These are phyloP conservation scores for Bucco capensis DNA, from an alignment of 2,113 vertebrate genomes.

Conservation along the genomic window DNA sequence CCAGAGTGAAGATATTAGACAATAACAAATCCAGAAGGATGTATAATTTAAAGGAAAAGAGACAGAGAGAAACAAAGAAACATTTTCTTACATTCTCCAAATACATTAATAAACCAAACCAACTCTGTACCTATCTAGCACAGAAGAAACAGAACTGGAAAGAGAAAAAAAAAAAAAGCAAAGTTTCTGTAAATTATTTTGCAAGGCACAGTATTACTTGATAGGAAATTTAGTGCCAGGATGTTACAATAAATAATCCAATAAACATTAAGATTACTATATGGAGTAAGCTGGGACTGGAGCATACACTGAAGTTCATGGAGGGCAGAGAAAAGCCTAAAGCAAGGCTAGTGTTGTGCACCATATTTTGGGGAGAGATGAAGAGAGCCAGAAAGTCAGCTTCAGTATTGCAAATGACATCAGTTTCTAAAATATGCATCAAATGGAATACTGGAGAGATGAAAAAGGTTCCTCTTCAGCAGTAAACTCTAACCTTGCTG, in stretches of 20 bases:
- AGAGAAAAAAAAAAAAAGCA: background rate
- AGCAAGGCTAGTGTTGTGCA: background rate
- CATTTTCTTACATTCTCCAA: background rate
- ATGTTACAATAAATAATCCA: background rate
- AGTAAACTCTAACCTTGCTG: background rate
- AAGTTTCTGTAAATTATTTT: background rate
- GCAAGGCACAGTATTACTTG: background rate
- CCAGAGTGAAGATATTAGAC: background rate
- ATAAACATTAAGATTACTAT: background rate
- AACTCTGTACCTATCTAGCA: background rate
- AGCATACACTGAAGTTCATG: background rate
- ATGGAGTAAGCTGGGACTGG: background rate
- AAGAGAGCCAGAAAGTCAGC: background rate
- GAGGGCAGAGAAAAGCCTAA: background rate
- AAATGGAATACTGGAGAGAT: background rate
- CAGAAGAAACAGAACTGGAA: background rate
- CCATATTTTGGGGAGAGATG: background rate
- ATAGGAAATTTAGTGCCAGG: background rate
- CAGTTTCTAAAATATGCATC: slow-evolving; percentile 39
- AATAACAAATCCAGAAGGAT: background rate
- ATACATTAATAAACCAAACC: background rate
- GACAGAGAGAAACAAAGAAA: background rate
- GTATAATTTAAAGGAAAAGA: background rate
- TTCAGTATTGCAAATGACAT: background rate
- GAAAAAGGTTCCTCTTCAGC: background rate